A percentile compares a stretch with the other conserved stretches of the same genome.
These are phyloP conservation scores for Ursus arctos DNA, from an alignment of 2,113 vertebrate species.

Conservation along the genomic window DNA sequence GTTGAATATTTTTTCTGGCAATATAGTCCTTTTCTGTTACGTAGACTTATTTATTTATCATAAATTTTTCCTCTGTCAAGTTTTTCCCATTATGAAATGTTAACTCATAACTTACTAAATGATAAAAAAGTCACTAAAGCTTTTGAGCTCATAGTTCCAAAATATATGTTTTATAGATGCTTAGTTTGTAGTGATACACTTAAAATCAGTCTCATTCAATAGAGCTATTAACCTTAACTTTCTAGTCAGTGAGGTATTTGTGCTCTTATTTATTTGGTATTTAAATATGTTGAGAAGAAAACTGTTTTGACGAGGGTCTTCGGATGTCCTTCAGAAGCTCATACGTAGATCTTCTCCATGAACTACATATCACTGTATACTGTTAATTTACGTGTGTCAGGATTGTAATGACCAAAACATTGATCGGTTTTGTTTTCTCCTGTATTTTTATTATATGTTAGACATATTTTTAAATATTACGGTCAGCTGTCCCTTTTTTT, in stretches of 20 bases:
- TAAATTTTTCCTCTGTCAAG: not conserved
- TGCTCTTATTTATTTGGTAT: not conserved
- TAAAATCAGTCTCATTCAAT: not conserved
- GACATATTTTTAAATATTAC: constrained; percentile 22
- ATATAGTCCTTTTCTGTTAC: not conserved
- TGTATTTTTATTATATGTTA: constrained; percentile 44
- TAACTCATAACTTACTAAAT: constrained; percentile 5
- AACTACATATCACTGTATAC: not conserved
- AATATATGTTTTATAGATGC: not conserved
- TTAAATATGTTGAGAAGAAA: constrained; percentile 22
- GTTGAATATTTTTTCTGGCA: not conserved
- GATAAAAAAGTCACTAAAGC: constrained; percentile 45
- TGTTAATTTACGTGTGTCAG: not conserved
- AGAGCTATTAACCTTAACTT: not conserved
- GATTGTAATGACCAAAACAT: constrained; percentile 1
- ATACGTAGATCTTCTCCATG: not conserved
- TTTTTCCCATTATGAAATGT: constrained; percentile 35
- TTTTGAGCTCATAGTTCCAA: constrained; percentile 43
- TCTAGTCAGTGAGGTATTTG: not conserved
- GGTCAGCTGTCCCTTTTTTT: not conserved
- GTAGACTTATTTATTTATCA: not conserved
- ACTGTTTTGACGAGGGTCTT: not conserved
- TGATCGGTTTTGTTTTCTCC: not conserved
- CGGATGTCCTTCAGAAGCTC: not conserved
- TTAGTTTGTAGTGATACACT: not conserved